A percentile compares a stretch with the other conserved stretches of the same genome.
Conservation (phyloP, 2,113 vertebrate species). For the Apeltes quadracus region DNA sequence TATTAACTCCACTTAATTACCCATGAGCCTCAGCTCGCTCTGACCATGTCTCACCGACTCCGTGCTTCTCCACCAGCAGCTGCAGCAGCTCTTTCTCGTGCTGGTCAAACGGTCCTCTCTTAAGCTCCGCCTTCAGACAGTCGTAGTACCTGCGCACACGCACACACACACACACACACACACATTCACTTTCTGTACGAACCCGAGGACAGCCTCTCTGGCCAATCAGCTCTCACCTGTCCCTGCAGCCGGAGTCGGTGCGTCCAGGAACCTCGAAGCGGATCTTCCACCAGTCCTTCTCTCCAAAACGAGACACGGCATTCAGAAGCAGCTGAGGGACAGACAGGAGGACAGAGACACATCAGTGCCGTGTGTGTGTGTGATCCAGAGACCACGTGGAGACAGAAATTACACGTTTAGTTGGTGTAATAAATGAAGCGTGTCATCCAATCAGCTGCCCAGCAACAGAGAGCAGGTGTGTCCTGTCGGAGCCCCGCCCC, state of each 20-base stretch:
- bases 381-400: no score
- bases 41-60: conserved; percentile 82
- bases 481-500: neutral
- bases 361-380: no score
- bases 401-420: no score
- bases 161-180: conserved; percentile 7
- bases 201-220: neutral
- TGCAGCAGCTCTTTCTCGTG: conserved; percentile 82
- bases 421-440: no score
- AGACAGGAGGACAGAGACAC: neutral
- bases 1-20: neutral
- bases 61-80: conserved; percentile 84
- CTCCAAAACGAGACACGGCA: conserved; percentile 84
- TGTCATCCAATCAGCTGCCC: no score
- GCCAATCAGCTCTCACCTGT: conserved; percentile 80
- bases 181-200: conserved; percentile 5
- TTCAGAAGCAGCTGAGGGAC: conserved; percentile 82
- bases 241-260: conserved; percentile 87
- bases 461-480: neutral
- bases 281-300: conserved; percentile 90
- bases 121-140: conserved; percentile 80
- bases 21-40: neutral
- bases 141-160: conserved; percentile 84
- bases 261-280: conserved; percentile 88
- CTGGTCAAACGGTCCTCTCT: conserved; percentile 85